Evolutionary conservation across 2,888 invertebrate species (phyloP).

Genomic region (Lissonota sp.): DNA sequence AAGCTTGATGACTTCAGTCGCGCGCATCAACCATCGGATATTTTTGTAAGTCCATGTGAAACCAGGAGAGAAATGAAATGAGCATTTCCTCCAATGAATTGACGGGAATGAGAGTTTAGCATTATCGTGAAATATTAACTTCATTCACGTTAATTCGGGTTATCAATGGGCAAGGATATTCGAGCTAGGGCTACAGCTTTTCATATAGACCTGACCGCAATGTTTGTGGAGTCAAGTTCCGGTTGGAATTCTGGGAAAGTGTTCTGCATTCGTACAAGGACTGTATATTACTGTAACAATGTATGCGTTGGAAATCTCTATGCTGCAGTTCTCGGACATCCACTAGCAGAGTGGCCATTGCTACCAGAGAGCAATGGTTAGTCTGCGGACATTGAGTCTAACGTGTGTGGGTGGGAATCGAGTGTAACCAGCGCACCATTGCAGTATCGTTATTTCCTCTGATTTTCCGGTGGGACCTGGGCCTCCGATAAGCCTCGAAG

Average conservation of each 20-base stretch:
- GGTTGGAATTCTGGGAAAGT: slow-evolving; percentile 19
- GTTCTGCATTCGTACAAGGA: background rate
- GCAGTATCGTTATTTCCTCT: slow-evolving; percentile 64
- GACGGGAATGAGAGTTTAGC: background rate
- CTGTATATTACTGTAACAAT: background rate
- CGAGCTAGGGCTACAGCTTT: slow-evolving; percentile 27
- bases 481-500: slow-evolving; percentile 76
- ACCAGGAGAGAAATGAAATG: background rate
- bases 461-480: slow-evolving; percentile 73
- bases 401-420: slow-evolving; percentile 15
- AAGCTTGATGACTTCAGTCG: slow-evolving; percentile 65
- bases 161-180: slow-evolving; percentile 21
- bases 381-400: background rate
- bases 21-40: background rate
- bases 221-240: slow-evolving; percentile 43
- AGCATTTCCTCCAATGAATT: slow-evolving; percentile 19
- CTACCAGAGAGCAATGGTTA: too few species aligned
- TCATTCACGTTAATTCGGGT: slow-evolving; percentile 5
- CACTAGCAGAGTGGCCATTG: background rate
- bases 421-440: slow-evolving; percentile 39
- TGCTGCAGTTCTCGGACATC: background rate
- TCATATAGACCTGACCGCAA: slow-evolving; percentile 43
- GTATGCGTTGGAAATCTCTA: background rate
- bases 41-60: background rate
- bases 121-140: background rate